A percentile compares a stretch with the other conserved stretches of the same genome.
phyloP scores from a whole-genome alignment of 23 tunicate species.

The Styela clava region DNA sequence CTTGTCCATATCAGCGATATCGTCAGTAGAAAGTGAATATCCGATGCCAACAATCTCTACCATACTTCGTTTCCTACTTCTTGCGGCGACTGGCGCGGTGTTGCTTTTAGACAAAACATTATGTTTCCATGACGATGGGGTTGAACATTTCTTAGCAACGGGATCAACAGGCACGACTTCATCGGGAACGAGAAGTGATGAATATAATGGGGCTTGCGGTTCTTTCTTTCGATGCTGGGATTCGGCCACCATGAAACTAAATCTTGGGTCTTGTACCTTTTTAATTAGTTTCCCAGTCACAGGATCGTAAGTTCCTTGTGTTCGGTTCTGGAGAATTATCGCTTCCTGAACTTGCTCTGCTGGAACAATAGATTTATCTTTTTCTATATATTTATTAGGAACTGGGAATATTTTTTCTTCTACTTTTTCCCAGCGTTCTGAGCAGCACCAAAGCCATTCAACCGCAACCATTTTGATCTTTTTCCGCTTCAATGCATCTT shows the following conservation, averaged over 20 bases:
- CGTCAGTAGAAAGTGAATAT: constrained; percentile 65
- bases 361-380: not conserved
- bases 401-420: constrained; percentile 62
- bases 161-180: constrained; percentile 10
- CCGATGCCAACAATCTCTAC: constrained; percentile 75
- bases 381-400: constrained; percentile 24
- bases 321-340: not conserved
- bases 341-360: not conserved
- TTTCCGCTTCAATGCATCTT: constrained; percentile 52
- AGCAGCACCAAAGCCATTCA: constrained; percentile 80
- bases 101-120: constrained; percentile 7
- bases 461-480: constrained; percentile 50
- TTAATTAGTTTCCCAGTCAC: constrained; percentile 66
- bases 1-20: constrained; percentile 76
- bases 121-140: not conserved
- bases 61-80: constrained; percentile 76
- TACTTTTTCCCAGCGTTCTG: constrained; percentile 80
- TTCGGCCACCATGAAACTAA: constrained; percentile 54
- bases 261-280: constrained; percentile 48
- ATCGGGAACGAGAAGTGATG: constrained; percentile 47
- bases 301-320: constrained; percentile 33
- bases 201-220: constrained; percentile 31
- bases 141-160: constrained; percentile 1
- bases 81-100: constrained; percentile 8
- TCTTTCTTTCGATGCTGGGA: constrained; percentile 12